Evolutionary conservation across 2,888 invertebrate genomes (phyloP).

Genomic region (Gymnocheta viridis): DNA sequence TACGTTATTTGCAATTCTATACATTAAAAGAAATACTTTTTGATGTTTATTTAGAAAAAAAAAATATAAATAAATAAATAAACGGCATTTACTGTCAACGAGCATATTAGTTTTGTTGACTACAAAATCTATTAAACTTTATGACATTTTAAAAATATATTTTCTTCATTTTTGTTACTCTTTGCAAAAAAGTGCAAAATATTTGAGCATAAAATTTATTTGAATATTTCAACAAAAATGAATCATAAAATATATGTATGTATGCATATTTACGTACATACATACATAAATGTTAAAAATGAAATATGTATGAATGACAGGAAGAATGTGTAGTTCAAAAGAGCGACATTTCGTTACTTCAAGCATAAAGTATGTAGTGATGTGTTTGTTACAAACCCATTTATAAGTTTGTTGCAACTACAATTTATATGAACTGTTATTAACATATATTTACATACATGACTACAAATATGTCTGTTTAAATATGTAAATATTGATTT

Average conservation of each 20-base stretch:
- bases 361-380: constrained; percentile 1
- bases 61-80: not conserved
- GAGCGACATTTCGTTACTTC: constrained; percentile 28
- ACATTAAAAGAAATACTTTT: not conserved
- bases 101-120: constrained; percentile 35
- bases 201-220: constrained; percentile 44
- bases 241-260: not conserved
- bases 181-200: constrained; percentile 19
- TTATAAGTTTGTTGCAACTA: not conserved
- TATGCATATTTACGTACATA: not conserved
- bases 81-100: constrained; percentile 51
- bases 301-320: not conserved
- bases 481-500: constrained; percentile 43
- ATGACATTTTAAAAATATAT: constrained; percentile 60
- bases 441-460: not conserved
- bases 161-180: not conserved
- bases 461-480: not conserved
- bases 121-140: constrained; percentile 61
- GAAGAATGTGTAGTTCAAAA: constrained; percentile 15
- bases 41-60: not conserved
- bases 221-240: constrained; percentile 32
- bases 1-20: too few relatives aligned
- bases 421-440: not conserved
- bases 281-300: not conserved
- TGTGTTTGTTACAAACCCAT: not conserved